These are phyloP conservation scores for Ctenodactylus gundi DNA, from an alignment of 2,113 vertebrate species.

Conservation along the genomic window DNA sequence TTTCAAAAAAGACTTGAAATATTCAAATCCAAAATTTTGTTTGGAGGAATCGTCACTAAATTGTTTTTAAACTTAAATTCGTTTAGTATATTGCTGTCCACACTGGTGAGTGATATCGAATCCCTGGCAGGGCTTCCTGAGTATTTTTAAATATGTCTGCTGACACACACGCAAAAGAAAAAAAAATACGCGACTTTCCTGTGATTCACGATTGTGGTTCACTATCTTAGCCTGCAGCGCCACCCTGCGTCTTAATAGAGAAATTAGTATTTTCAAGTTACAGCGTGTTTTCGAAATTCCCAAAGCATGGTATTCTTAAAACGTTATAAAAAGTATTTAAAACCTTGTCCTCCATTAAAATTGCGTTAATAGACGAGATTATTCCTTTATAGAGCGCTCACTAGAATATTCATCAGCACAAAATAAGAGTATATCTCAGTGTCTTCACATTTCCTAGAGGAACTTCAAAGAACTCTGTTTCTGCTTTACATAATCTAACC, in stretches of 20 bases:
- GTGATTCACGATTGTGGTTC: background rate
- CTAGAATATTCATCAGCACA: background rate
- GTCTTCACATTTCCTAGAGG: background rate
- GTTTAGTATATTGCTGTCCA: background rate
- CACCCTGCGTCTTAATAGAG: conserved; percentile 66
- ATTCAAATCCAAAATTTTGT: conserved; percentile 10
- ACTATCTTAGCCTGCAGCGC: conserved; percentile 74
- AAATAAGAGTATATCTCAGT: background rate
- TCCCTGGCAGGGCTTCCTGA: background rate
- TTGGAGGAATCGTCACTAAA: background rate
- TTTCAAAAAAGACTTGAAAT: background rate
- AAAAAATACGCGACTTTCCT: conserved; percentile 3
- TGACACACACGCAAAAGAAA: too few relatives aligned
- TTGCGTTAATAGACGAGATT: background rate
- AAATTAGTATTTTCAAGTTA: conserved; percentile 27
- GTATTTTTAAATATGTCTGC: background rate
- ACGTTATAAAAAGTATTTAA: background rate
- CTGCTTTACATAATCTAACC: background rate
- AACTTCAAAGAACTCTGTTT: conserved; percentile 15
- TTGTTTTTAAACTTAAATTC: background rate
- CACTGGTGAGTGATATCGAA: background rate
- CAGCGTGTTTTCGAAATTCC: background rate
- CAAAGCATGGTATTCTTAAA: background rate
- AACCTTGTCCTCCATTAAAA: background rate
- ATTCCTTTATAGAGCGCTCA: background rate